Evolutionary conservation across 2,888 invertebrate genomes (phyloP).

Genomic region (Matsumyia berberina): DNA sequence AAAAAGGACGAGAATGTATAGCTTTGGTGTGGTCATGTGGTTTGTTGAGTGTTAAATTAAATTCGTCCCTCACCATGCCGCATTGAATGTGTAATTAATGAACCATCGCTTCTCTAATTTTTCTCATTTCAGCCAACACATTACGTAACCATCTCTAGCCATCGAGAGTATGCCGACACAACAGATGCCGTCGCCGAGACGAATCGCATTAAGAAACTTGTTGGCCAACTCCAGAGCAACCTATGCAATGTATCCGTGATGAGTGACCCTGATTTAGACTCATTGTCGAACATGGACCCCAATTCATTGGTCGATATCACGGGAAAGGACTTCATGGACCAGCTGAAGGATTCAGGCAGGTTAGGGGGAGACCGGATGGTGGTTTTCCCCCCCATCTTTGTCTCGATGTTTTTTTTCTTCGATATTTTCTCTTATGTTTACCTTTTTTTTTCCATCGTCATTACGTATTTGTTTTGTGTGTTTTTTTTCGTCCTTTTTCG

Average conservation of each 20-base stretch:
- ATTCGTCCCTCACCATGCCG: not conserved
- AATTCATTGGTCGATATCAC: conserved; percentile 93
- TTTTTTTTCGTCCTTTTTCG: conserved; percentile 28
- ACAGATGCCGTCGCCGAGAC: conserved; percentile 82
- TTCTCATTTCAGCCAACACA: conserved; percentile 82
- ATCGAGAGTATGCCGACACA: conserved; percentile 85
- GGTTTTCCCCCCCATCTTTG: conserved; percentile 79
- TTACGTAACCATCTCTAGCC: conserved; percentile 84
- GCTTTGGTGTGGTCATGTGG: conserved; percentile 1
- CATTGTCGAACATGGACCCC: conserved; percentile 95
- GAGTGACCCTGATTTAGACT: conserved; percentile 93
- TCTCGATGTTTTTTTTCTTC: conserved; percentile 78
- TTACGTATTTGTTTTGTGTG: conserved; percentile 38
- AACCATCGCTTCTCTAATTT: conserved; percentile 20
- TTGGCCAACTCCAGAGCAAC: conserved; percentile 92
- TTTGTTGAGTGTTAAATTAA: conserved; percentile 12
- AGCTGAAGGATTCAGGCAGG: conserved; percentile 90
- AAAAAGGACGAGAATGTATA: not conserved
- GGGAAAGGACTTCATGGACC: conserved; percentile 88
- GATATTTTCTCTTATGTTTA: conserved; percentile 56
- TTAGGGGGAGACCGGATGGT: conserved; percentile 81
- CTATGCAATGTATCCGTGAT: conserved; percentile 93
- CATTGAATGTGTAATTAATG: not conserved
- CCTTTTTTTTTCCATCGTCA: conserved; percentile 14
- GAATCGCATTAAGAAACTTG: conserved; percentile 88